Base-by-base conservation (phyloP, 2,888 invertebrate genomes). In the Troides oblongomaculatus region DNA sequence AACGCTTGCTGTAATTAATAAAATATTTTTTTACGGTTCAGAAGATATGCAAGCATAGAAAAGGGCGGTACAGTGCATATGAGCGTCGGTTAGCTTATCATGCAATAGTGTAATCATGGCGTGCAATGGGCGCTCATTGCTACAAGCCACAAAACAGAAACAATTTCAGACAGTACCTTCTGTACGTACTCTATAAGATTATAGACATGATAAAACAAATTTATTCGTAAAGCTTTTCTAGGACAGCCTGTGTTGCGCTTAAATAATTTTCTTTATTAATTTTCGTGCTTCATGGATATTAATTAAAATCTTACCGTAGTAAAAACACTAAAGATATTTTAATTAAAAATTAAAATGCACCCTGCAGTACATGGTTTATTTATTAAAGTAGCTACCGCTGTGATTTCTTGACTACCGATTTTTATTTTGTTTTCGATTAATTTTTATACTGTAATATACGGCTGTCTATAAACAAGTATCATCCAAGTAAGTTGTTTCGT, bases 61-160 rank as follows among this genome's bases (percentile, higher is more conserved):
- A 58, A 58, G 5, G 57, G 78, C 76, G 77, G 77, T 76, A 75
- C 73, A 73, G 73, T 79, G 64, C 78, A 77, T 76, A 78, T 77
- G 79, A 80, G 81, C 80, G 78, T 74, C 70, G 72, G 71, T 72
- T 63, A 66, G 74, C 65, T 72, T 81, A 82, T 80, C 88, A 87
- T 87, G 88, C 88, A 83, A 88, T 84, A 80, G 79, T 80, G 85
- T 85, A 87, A 87, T 88, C 86, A 87, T 84, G 76, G 80, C 86
- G 82, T 85, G 84, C 79, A 78, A 73, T 77, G 70, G 74, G 74
- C 74, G 73, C 75, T 76, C 76, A 78, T 76, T 79, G 76, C 60
- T 64, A 53, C 59, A 59, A 65, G 17, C 70, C 64, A 61, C 50
- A 63, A 56, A 62, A 66, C 30, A 53, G 60, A 64, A 70, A 70